Evolutionary conservation across 1,140 invertebrate genomes (phyloP), one percentile per base, ranked within the genome.

Genomic region (Macrocentrus cingulum): DNA sequence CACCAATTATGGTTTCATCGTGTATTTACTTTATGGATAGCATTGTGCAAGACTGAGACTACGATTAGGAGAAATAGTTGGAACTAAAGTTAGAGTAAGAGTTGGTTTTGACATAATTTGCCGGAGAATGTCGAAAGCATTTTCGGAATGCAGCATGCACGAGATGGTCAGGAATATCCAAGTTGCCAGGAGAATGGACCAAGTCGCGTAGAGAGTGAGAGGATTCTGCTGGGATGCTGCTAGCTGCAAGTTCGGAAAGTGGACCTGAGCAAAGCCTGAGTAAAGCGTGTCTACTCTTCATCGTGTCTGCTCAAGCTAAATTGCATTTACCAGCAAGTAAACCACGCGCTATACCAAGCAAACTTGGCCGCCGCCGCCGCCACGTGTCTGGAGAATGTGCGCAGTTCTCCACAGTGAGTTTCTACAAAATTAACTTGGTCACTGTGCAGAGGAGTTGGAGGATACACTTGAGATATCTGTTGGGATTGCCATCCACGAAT

Each of bases 291-390:
- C 41, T 4, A 29, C 25, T 29, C 25, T 29, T 42, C 18, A 18
- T 46, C 7, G 44, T 20, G 9, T 23, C 44, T 46, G 15, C 44
- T 46, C 16, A n/a, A 46, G 18, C 44, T 46, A 46, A 46, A 46
- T 46, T 46, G 19, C 44, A 46, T 46, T 46, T 13, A 39, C 36
- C 11, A 46, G 18, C 1, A 22, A 22, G 44, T n/a, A n/a, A n/a
- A n/a, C n/a, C n/a, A n/a, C n/a, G n/a, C n/a, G n/a, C n/a, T n/a
- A n/a, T n/a, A n/a, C n/a, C n/a, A n/a, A n/a, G n/a, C 22, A 5
- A 29, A 9, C 25, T 29, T 29, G 25, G 25, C 25, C 25, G 4
- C 25, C 18, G 15, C 25, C 41, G 9, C 41, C 18, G 15, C 25
- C 41, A 16, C 41, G 41, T 16, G 41, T 42, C 18, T 16, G 7